phyloP scores from a whole-genome alignment of 2,113 vertebrate species.

The Hydropotes inermis region DNA sequence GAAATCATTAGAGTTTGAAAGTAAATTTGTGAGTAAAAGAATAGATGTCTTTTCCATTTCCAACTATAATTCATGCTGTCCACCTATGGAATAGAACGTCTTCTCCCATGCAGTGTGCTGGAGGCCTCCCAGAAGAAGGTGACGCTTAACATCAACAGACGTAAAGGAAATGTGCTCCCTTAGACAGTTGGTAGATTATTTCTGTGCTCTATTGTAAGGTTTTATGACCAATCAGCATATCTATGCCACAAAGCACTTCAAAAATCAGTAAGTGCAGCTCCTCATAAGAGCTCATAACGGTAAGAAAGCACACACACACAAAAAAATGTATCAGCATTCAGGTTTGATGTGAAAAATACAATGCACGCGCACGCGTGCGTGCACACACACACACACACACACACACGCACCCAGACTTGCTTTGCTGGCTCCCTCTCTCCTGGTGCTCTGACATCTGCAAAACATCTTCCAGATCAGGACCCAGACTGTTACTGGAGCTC shows the following conservation, averaged over 20 bases:
- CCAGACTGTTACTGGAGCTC: not conserved
- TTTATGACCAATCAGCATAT: not conserved
- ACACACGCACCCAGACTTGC: accelerated
- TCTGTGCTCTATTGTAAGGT: not conserved
- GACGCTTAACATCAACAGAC: not conserved
- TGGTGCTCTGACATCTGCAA: not conserved
- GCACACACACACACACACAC: not conserved
- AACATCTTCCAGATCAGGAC: not conserved
- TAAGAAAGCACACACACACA: not conserved
- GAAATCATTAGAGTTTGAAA: not conserved
- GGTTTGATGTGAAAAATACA: not conserved
- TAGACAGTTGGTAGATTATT: not conserved
- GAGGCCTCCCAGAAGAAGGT: not conserved
- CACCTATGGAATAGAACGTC: not conserved
- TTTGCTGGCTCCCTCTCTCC: not conserved
- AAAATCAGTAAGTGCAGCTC: not conserved
- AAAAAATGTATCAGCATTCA: not conserved
- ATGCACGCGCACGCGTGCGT: not conserved
- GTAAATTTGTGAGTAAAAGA: not conserved
- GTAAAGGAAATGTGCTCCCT: not conserved
- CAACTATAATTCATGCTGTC: not conserved
- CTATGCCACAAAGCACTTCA: not conserved
- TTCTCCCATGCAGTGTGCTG: not conserved
- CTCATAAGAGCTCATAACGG: not conserved
- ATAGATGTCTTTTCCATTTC: not conserved